phyloP scores from a whole-genome alignment of 2,113 vertebrate genomes.

The Dicrurus megarhynchus region DNA sequence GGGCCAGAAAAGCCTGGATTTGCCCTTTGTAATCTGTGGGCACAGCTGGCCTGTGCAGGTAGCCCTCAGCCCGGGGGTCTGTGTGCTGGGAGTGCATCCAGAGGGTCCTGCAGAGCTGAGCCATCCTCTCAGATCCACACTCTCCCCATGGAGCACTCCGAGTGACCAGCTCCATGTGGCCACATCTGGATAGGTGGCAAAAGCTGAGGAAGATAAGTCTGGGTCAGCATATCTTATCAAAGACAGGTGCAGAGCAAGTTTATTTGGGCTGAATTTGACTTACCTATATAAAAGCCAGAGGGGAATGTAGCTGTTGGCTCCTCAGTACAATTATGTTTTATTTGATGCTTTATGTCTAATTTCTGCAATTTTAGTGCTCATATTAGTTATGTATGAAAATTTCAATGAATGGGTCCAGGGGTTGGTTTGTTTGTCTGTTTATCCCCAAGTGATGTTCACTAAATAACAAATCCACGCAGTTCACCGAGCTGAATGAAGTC shows the following conservation, averaged over 20 bases:
- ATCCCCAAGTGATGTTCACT: neutral
- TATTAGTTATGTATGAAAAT: neutral
- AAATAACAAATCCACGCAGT: neutral
- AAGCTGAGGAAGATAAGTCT: neutral
- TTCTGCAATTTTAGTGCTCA: neutral
- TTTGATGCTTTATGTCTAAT: neutral
- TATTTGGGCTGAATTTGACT: neutral
- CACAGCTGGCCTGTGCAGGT: neutral
- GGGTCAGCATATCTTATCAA: neutral
- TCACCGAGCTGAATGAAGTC: neutral
- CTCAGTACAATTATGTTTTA: neutral
- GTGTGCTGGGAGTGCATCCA: neutral
- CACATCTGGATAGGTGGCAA: neutral
- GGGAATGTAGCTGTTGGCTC: neutral
- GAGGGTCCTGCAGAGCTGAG: neutral
- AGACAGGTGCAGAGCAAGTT: neutral
- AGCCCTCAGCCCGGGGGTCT: fast-evolving
- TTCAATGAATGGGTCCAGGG: neutral
- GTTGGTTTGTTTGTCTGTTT: neutral
- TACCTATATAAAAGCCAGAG: neutral
- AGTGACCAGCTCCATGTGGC: fast-evolving
- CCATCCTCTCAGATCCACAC: no score
- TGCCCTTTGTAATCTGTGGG: neutral
- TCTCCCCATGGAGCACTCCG: fast-evolving
- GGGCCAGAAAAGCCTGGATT: neutral